Base-by-base conservation (phyloP, 2,888 invertebrate genomes). In the Drosophila bunnanda region DNA sequence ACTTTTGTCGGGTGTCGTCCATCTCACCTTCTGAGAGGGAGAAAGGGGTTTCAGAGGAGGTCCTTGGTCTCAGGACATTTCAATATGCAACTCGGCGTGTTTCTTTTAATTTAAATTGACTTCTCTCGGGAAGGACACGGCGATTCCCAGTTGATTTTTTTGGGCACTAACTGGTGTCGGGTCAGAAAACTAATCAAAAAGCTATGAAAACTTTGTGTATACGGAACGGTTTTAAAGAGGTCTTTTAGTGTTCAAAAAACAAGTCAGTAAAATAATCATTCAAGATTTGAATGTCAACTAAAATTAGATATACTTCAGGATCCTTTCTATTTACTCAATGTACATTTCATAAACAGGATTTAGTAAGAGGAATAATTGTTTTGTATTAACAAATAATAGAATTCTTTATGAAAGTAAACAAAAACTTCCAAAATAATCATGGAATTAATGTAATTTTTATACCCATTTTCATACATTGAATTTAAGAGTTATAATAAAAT, bases 41-140 rank as follows among this genome's bases (percentile, higher is more conserved):
- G 39, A 10, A 20, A 32, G 58, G 53, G 44, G 46, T 38, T 36
- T 15, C 2, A 55, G 20, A 17, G n/a, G 39, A 15, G 12, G 34
- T 22, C 43, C 17, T 38, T 13, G 17, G 15, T 38, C 25, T 53
- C 58, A 22, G 52, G 53, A 75, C 86, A 77, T 74, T 77, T 79
- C 86, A 83, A 85, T 77, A 84, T 87, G 78, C 81, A 75, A 48
- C 79, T 71, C 59, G 53, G 79, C 78, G 75, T 72, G 72, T 60
- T 86, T 78, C 77, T 71, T 80, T 84, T 87, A 87, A 87, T 87
- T 87, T 83, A 81, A 84, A 87, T 86, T 81, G 81, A 83, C 76
- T 86, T 48, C 73, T 54, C 58, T 56, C n/a, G 56, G 48, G 52
- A 65, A 41, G 25, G 25, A 57, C 56, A 36, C 41, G n/a, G 15